Evolutionary conservation across 2,797 vertebrate species (phyloP).

Genomic region (Peromyscus melanophrys): DNA sequence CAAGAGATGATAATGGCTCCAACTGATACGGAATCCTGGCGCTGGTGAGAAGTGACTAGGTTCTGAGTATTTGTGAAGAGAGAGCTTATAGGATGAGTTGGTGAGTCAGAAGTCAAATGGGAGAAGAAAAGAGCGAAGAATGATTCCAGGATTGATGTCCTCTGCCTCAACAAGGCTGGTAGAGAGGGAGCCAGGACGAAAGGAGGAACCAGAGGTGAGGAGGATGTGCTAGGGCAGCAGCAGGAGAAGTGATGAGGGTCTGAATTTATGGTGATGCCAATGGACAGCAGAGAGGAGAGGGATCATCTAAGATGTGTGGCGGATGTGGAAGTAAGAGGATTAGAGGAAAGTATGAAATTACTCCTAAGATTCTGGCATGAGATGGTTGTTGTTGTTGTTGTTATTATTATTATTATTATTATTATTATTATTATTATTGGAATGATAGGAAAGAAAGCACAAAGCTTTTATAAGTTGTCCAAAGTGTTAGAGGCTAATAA

Average conservation of each 20-base stretch:
- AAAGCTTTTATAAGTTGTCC: background rate
- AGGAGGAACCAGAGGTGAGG: background rate
- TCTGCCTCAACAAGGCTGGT: background rate
- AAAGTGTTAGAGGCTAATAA: background rate
- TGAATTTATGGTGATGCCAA: background rate
- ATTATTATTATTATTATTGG: background rate
- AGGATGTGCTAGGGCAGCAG: background rate
- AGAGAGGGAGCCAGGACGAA: background rate
- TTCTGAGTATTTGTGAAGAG: background rate
- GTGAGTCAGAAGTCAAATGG: background rate
- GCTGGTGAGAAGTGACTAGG: background rate
- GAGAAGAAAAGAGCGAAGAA: slow-evolving; percentile 7
- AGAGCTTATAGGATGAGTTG: background rate
- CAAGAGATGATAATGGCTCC: background rate
- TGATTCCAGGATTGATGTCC: background rate
- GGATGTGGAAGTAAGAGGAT: background rate
- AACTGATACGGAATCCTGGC: background rate
- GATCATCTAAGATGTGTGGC: background rate
- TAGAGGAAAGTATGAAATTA: background rate
- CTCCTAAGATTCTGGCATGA: background rate
- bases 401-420: background rate
- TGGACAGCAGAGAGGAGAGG: background rate
- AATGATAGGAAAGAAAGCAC: background rate
- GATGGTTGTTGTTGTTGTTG: background rate
- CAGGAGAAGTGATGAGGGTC: background rate